Evolutionary conservation across 2,888 invertebrate species (phyloP), one percentile per base, ranked within the genome.

Genomic region (Conistra vaccinii): DNA sequence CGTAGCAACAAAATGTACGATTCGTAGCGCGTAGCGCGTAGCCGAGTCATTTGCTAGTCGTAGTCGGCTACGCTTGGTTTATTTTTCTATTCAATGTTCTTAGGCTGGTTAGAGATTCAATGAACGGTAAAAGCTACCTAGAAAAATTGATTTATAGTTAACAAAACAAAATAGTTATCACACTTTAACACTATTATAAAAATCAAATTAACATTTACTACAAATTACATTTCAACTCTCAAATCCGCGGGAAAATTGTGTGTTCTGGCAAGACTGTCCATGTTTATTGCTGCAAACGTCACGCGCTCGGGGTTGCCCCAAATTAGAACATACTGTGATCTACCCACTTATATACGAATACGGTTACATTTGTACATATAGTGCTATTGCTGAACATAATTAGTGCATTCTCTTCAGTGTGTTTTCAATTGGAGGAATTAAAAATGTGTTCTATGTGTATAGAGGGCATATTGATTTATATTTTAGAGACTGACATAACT

Each of bases 271-370:
- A 80, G 72, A 74, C 81, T 76, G 60, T 68, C 71, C 78, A 75
- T 73, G 83, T 87, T 85, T 86, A 89, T 89, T 86, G 85, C 88
- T 75, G 69, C 85, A 76, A 87, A 87, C 83, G 81, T 86, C 85
- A 91, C 85, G 75, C 82, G 83, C 84, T 85, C 68, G 74, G 85
- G 85, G 87, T 83, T 87, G 85, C 85, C 83, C 82, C 84, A 89
- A 91, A 92, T 91, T 91, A 91, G 91, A 91, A 91, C 88, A 85
- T 89, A 91, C 86, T 90, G 90, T 90, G 87, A 90, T 89, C 85
- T 86, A 85, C 81, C 79, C 80, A 61, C 80, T 69, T 75, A 74
- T 67, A 76, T 70, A 55, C 53, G 61, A 75, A 78, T 81, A 76
- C 55, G 55, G 61, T 62, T 58, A 39, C 35, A 71, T 78, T 84